Evolutionary conservation across 2,888 invertebrate species (phyloP).

Genomic region (Leuctra nigra): DNA sequence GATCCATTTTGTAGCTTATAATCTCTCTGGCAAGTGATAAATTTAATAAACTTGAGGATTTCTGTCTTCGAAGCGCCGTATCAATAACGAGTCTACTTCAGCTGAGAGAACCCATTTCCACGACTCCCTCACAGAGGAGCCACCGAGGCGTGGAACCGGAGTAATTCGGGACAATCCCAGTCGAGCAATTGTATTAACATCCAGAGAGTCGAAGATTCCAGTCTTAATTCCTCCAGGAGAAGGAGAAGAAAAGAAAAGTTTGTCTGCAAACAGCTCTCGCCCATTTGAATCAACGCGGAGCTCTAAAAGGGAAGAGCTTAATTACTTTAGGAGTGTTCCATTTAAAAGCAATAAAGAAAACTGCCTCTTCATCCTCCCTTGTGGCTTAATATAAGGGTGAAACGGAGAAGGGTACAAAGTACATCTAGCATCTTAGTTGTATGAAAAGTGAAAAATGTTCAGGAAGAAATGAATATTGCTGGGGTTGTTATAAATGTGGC

Average conservation of each 20-base stretch:
- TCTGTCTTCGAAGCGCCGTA: too few relatives aligned
- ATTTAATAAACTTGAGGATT: too few relatives aligned
- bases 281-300: conserved; percentile 7
- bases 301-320: conserved; percentile 19
- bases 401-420: conserved; percentile 2
- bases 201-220: conserved; percentile 3
- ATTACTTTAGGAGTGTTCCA: conserved; percentile 26
- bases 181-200: background rate
- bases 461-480: background rate
- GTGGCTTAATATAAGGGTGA: background rate
- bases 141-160: too few relatives aligned
- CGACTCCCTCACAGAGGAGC: too few relatives aligned
- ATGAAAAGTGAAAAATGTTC: conserved; percentile 5
- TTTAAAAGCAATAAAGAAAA: conserved; percentile 29
- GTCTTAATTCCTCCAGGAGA: conserved; percentile 17
- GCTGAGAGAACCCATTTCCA: too few relatives aligned
- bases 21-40: too few relatives aligned
- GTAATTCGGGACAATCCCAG: too few relatives aligned
- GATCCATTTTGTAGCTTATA: too few relatives aligned
- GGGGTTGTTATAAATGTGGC: background rate
- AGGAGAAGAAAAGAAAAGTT: background rate
- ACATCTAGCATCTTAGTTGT: background rate
- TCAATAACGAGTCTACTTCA: too few relatives aligned
- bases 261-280: background rate
- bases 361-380: conserved; percentile 16